A percentile compares a stretch with the other conserved stretches of the same genome.
These are phyloP conservation scores for Drosophila ercepeae DNA, from an alignment of 1,140 invertebrate genomes.

Conservation along the genomic window DNA sequence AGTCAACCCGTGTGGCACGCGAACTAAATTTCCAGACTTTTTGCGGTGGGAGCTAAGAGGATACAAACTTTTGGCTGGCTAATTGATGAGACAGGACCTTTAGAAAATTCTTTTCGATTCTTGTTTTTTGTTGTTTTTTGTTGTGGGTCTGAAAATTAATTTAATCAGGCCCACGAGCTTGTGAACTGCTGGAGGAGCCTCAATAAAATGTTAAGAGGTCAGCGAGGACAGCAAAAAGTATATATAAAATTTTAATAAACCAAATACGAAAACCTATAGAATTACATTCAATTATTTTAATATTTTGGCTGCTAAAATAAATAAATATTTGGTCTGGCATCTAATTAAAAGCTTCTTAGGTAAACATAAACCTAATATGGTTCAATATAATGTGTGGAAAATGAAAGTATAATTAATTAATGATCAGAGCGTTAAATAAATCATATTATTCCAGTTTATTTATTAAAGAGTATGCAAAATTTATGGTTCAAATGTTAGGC, in stretches of 20 bases:
- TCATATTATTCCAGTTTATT: too few species aligned
- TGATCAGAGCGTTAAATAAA: not conserved
- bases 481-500: not conserved
- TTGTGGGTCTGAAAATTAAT: conserved; percentile 44
- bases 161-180: conserved; percentile 27
- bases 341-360: too few species aligned
- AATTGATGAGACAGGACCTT: conserved; percentile 46
- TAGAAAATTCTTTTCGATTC: conserved; percentile 31
- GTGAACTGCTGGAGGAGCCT: not conserved
- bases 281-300: not conserved
- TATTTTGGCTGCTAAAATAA: not conserved
- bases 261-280: too few species aligned
- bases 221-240: not conserved
- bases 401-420: not conserved
- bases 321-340: not conserved
- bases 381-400: too few species aligned
- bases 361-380: too few species aligned
- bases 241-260: not conserved
- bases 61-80: conserved; percentile 39
- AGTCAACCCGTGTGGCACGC: conserved; percentile 31
- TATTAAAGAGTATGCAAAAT: not conserved
- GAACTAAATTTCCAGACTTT: conserved; percentile 41
- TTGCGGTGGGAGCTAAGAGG: conserved; percentile 10
- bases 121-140: conserved; percentile 1
- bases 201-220: not conserved